Evolutionary conservation across 2,797 vertebrate genomes (phyloP).

Genomic region (Platalea minor): DNA sequence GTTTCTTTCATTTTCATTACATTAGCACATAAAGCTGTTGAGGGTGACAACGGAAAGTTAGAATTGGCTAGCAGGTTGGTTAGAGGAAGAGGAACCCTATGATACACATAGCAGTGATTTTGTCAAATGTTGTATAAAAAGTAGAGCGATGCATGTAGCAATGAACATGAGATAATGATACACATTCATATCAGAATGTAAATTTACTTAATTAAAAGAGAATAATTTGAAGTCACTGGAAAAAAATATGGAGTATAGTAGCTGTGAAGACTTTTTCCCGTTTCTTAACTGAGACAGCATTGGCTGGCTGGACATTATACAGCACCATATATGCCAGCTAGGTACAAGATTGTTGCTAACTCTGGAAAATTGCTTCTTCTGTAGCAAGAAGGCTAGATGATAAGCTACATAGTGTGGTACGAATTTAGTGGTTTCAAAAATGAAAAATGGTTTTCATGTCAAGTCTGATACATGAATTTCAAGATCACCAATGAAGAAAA

Average conservation of each 20-base stretch:
- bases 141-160: not conserved
- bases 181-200: not conserved
- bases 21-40: not conserved
- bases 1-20: not conserved
- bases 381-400: not conserved
- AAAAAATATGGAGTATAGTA: not conserved
- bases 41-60: not conserved
- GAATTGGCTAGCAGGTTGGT: not conserved
- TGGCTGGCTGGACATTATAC: not conserved
- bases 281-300: not conserved
- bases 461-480: not conserved
- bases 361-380: not conserved
- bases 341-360: not conserved
- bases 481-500: not conserved
- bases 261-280: not conserved
- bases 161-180: not conserved
- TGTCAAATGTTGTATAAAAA: not conserved
- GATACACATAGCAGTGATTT: not conserved
- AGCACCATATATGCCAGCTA: not conserved
- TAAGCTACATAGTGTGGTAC: not conserved
- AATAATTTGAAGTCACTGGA: not conserved
- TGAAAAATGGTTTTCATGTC: not conserved
- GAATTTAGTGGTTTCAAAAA: not conserved
- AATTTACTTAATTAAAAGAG: not conserved
- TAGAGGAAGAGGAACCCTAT: not conserved